Percentiles rank a stretch among this genome's conserved stretches.
These are phyloP conservation scores for Anadara kagoshimensis DNA, from an alignment of 1,140 invertebrate species.

Conservation along the genomic window DNA sequence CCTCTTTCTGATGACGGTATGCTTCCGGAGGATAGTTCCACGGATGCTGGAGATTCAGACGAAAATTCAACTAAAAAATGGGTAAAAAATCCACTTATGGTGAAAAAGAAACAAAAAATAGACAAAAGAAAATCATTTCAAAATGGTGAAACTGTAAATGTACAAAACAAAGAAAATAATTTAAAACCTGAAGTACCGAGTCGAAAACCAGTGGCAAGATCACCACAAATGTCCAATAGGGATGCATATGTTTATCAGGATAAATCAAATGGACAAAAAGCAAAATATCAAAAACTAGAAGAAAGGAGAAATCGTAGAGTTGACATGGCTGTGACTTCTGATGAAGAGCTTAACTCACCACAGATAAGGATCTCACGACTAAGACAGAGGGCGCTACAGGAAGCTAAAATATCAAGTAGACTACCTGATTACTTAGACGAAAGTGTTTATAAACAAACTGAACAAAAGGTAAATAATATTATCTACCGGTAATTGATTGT, in stretches of 20 bases:
- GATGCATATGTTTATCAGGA: conserved; percentile 22
- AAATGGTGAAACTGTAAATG: conserved; percentile 9
- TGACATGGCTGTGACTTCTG: conserved; percentile 63
- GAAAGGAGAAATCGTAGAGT: conserved; percentile 64
- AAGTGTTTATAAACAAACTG: background rate
- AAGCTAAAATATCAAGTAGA: conserved; percentile 41
- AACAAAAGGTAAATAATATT: background rate
- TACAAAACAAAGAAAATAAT: conserved; percentile 31
- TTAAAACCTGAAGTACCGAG: conserved; percentile 12
- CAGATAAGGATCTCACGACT: conserved; percentile 62
- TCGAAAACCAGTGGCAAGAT: conserved; percentile 6
- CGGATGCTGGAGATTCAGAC: conserved; percentile 52
- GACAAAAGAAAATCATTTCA: conserved; percentile 50
- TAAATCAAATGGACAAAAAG: conserved; percentile 38
- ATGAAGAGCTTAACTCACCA: conserved; percentile 63
- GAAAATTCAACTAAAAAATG: conserved; percentile 56
- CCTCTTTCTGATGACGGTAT: conserved; percentile 52
- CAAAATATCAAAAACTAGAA: conserved; percentile 66
- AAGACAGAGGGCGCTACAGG: conserved; percentile 60
- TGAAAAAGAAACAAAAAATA: conserved; percentile 48
- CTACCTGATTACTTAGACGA: conserved; percentile 34
- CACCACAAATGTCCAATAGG: conserved; percentile 11
- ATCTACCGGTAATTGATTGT: no score
- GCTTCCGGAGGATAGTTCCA: conserved; percentile 25
- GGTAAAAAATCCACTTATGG: conserved; percentile 64